Base-by-base conservation (phyloP, 2,888 invertebrate species). In the Sclerodermus sp. region DNA sequence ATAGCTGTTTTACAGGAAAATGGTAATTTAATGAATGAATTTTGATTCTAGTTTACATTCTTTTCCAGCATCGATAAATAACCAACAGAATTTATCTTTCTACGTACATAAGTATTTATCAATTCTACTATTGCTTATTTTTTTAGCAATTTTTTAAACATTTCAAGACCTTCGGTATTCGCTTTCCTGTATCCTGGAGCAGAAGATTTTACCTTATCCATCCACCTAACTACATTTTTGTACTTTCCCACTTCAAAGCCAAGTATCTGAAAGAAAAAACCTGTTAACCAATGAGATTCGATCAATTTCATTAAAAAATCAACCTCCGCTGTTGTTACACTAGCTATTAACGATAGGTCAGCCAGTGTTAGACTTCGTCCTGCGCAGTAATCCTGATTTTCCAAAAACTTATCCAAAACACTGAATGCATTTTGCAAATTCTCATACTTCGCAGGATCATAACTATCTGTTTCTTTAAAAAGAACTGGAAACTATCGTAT, bases 201-300 rank as follows among this genome's bases (percentile, higher is more conserved):
- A 1, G 82, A 81, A 38, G 76, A 76, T 77, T 87, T 85, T 47
- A 82, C 80, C 54, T 81, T 83, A 15, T 81, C 81, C 66, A 82
- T 80, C 87, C 88, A 89, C 53, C 82, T 87, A 51, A 79, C 77
- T 45, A 92, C 82, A 66, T 91, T 90, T 40, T 82, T 74, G 79
- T 86, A 90, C 66, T 86, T 85, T 65, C 53, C 55, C 14, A 71
- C 32, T 2, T 74, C 65, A 36, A 75, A 77, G 17, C 70, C 70
- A 2, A 71, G 58, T 6, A 51, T 62, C 76, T 76, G 53, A 9
- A 32, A 58, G 12, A 23, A 10, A 45, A 43, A 37, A 39, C n/a
- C 5, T n/a, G n/a, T n/a, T n/a, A n/a, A 17, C 32, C 32, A 42
- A n/a, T 10, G 13, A 3, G 17, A 12, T 40, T 16, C 15, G 6